Evolutionary conservation across 1,140 invertebrate species (phyloP).

Genomic region (Macrotrachela quadricornifera): DNA sequence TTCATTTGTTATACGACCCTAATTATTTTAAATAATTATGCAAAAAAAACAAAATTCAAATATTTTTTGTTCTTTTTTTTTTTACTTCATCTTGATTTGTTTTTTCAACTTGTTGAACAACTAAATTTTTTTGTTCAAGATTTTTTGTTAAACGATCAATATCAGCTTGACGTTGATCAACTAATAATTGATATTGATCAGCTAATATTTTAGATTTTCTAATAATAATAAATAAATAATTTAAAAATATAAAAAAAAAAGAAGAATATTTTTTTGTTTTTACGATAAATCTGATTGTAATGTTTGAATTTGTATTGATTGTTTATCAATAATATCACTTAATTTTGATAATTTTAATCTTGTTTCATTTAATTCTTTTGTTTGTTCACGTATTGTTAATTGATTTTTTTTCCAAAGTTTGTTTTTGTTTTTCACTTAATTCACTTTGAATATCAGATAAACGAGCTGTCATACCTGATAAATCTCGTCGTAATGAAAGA

Average conservation of each 20-base stretch:
- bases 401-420: constrained; percentile 24
- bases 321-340: constrained; percentile 26
- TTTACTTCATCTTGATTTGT: too few relatives aligned
- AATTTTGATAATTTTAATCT: constrained; percentile 26
- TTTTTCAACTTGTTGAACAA: too few relatives aligned
- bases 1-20: constrained; percentile 15
- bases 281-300: constrained; percentile 19
- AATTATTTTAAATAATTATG: too few relatives aligned
- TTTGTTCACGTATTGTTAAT: constrained; percentile 15
- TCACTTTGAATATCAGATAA: constrained; percentile 28
- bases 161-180: too few relatives aligned
- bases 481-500: constrained; percentile 19
- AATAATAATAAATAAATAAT: too few relatives aligned
- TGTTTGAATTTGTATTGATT: constrained; percentile 20
- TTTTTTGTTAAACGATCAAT: too few relatives aligned
- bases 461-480: constrained; percentile 23
- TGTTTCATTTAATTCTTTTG: constrained; percentile 19
- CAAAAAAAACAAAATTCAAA: too few relatives aligned
- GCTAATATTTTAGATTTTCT: too few relatives aligned
- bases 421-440: constrained; percentile 26
- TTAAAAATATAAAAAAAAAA: too few relatives aligned
- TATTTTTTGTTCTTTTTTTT: too few relatives aligned
- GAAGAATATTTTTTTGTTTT: background rate
- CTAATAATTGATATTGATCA: too few relatives aligned
- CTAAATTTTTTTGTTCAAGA: too few relatives aligned